Evolutionary conservation across 2,113 vertebrate species (phyloP).

Genomic region (Misgurnus anguillicaudatus): DNA sequence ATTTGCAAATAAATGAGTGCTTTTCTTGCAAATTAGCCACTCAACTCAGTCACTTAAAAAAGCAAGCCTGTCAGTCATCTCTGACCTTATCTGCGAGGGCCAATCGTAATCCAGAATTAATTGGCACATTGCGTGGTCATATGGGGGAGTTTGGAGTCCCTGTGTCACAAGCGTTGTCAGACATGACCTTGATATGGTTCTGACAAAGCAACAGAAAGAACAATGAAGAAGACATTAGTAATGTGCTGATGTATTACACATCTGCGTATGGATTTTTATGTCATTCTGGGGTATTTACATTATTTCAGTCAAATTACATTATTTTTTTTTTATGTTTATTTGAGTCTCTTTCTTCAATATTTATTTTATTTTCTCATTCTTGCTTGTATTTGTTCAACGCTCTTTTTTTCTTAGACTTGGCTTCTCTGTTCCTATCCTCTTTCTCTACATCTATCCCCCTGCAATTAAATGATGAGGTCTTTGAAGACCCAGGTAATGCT

Average conservation of each 20-base stretch:
- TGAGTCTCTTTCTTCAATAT: neutral
- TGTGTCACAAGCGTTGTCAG: slow-evolving; percentile 73
- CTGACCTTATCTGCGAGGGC: slow-evolving; percentile 67
- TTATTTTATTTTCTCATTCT: slow-evolving; percentile 20
- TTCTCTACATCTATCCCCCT: slow-evolving; percentile 66
- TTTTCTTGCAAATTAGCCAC: slow-evolving; percentile 54
- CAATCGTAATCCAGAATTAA: slow-evolving; percentile 78
- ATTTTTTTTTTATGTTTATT: neutral
- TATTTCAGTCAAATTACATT: neutral
- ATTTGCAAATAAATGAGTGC: slow-evolving; percentile 21
- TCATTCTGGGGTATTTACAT: neutral
- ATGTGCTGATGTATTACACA: too few relatives aligned
- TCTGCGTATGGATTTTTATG: too few relatives aligned
- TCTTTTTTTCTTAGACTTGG: slow-evolving; percentile 64
- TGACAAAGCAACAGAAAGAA: slow-evolving; percentile 70
- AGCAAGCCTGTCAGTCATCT: slow-evolving; percentile 59
- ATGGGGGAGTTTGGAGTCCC: slow-evolving; percentile 60
- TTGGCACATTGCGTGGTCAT: slow-evolving; percentile 74
- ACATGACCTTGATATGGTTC: slow-evolving; percentile 70
- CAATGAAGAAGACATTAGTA: slow-evolving; percentile 47
- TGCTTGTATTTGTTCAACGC: neutral
- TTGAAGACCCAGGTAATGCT: slow-evolving; percentile 71
- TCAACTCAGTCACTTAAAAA: slow-evolving; percentile 58
- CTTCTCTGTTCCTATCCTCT: slow-evolving; percentile 67
- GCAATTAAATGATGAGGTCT: slow-evolving; percentile 64